Base-by-base conservation (phyloP, 2,888 invertebrate species). In the Baronia brevicornis region DNA sequence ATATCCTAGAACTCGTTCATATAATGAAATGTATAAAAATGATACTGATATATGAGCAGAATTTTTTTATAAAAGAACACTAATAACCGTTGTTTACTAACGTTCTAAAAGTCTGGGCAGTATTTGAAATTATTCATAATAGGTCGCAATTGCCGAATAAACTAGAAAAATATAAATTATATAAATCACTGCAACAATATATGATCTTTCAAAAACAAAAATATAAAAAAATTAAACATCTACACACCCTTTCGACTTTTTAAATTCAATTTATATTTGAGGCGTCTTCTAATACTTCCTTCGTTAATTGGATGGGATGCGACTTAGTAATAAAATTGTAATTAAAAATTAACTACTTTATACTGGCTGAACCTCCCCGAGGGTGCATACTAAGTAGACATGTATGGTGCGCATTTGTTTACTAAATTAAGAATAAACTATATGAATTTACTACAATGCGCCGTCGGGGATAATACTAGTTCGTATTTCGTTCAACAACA, bases 291-390 rank as follows among this genome's bases (percentile, higher is more conserved):
- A 72, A 73, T 72, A 77, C 40, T 70, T 77, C 68, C 74, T 72
- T 65, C 44, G 48, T 64, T 79, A 84, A 80, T 79, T 79, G 75
- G 77, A 72, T 75, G 67, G 79, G 78, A 74, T 64, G 77, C 59
- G 64, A 54, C 55, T 58, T 54, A 54, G 75, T 84, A 77, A 77
- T 82, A 82, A 82, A 82, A 82, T 61, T 71, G 77, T 82, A 78
- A 82, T 84, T 84, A 82, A 82, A 82, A 80, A 78, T 80, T 78
- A 78, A 80, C 77, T 71, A 78, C 77, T 70, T 75, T 63, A 73
- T 77, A 68, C 66, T 60, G 69, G 61, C 60, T 58, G 59, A 59
- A 53, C 60, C 61, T 66, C 69, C 70, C 71, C 45, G 43, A 69
- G 82, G 84, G 84, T 82, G 84, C 78, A 84, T 84, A 82, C 47